Evolutionary conservation across 37 sponge, comb jelly and placozoan species (phyloP).

Genomic region (Mnemiopsis leidyi): DNA sequence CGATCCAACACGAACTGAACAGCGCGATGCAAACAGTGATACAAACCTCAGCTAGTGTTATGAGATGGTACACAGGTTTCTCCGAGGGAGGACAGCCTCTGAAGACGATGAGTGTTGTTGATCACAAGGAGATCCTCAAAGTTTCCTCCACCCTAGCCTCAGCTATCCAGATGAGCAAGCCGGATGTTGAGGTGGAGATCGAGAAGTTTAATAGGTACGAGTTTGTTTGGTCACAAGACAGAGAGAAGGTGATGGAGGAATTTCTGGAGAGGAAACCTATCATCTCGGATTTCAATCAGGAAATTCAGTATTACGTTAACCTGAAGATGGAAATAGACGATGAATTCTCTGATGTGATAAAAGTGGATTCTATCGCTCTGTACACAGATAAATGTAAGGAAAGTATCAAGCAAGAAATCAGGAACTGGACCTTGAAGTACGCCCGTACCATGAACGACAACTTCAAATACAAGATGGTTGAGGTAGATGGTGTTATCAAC

Average conservation of each 20-base stretch:
- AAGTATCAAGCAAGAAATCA: constrained; percentile 62
- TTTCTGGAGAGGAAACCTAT: constrained; percentile 39
- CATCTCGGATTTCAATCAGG: constrained; percentile 57
- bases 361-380: constrained; percentile 37
- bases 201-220: constrained; percentile 33
- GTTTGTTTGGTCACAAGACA: constrained; percentile 26
- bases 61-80: constrained; percentile 10
- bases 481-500: constrained; percentile 2
- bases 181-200: constrained; percentile 6
- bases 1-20: constrained; percentile 67
- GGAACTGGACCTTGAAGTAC: constrained; percentile 42
- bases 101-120: constrained; percentile 22
- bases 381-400: constrained; percentile 21
- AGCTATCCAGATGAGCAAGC: constrained; percentile 60
- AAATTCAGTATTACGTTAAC: constrained; percentile 53
- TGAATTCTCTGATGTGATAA: constrained; percentile 8
- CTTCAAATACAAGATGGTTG: constrained; percentile 49
- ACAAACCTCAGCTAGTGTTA: background rate
- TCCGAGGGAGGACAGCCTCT: constrained; percentile 18
- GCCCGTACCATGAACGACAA: constrained; percentile 59
- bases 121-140: constrained; percentile 56
- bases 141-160: constrained; percentile 9
- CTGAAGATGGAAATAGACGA: constrained; percentile 37
- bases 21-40: constrained; percentile 58
- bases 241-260: background rate